Base-by-base conservation (phyloP, 2,797 vertebrate species). In the Lates japonicus region DNA sequence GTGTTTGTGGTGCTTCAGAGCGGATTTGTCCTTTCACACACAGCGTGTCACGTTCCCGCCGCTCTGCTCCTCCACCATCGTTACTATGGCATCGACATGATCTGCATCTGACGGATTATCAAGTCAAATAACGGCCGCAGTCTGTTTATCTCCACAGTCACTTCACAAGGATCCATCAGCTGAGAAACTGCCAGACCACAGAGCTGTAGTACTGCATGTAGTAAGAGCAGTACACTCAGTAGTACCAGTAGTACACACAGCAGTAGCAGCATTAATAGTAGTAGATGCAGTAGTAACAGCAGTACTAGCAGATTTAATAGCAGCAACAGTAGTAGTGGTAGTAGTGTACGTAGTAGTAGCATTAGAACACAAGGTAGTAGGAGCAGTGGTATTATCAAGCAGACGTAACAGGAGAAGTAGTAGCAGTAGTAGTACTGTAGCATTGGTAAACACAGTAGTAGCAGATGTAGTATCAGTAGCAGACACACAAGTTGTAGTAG, bases 31-130 rank as follows among this genome's bases (percentile, higher is more conserved):
- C 64, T 13, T 16, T 31, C 29, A 70, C 35, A 8, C 52, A 10
- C 44, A 13, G 42, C 1, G 0, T 7, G 74, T 73, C 35, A 8
- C 31, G 33, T 9, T 44, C 31, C 70, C n/a, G 46, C 70, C 7
- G 58, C 69, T 60, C 49, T 35, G 57, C 22, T 58, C 31, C 12
- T 63, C 49, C 20, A 8, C 25, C 73, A 13, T 58, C 25, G 82
- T 81, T 66, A 44, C 78, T 57, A 70, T 70, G 82, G 65, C 55
- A 59, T 20, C 78, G 22, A 33, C 83, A 63, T 20, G 78, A 71
- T 71, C 49, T 4, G 48, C 42, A 16, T 29, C 54, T 22, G 17
- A 37, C 3, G 37, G 79, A 68, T 85, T 69, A 73, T 42, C 22
- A 1, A 60, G 64, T 46, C 73, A 69, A 72, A 76, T 35, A 69